phyloP scores from a whole-genome alignment of 2,797 vertebrate species.

The Chelidonichthys spinosus region DNA sequence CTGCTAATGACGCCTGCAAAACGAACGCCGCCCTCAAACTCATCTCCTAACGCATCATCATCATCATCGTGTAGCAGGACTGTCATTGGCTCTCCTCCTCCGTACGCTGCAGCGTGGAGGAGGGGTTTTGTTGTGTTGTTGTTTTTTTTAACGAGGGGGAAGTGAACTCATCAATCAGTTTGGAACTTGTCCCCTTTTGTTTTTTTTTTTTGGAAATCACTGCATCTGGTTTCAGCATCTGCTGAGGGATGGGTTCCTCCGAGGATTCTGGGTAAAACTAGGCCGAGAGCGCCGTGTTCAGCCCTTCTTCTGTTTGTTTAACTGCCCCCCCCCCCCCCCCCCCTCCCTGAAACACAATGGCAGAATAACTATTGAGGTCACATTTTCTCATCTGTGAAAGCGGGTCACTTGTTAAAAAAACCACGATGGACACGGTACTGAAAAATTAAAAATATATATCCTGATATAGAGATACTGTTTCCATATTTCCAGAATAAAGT shows the following conservation, averaged over 20 bases:
- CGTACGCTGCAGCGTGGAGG: constrained; percentile 20
- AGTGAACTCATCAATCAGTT: constrained; percentile 31
- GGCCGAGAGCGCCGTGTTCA: constrained; percentile 6
- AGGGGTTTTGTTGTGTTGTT: constrained; percentile 28
- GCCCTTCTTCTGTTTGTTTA: constrained; percentile 53
- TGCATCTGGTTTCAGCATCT: constrained; percentile 1
- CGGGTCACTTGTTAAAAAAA: constrained; percentile 70
- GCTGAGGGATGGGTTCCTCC: constrained; percentile 25
- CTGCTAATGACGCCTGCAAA: constrained; percentile 60
- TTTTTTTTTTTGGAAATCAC: no score
- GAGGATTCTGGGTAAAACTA: constrained; percentile 30
- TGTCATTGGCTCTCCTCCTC: constrained; percentile 64
- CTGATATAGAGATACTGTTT: no score
- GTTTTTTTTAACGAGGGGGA: no score
- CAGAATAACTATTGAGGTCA: constrained; percentile 77
- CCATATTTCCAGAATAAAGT: constrained; percentile 14
- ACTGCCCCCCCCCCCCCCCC: constrained; percentile 3
- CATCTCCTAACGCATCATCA: constrained; percentile 79
- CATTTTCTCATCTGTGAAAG: constrained; percentile 72
- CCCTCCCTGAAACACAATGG: constrained; percentile 62
- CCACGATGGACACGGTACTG: neutral
- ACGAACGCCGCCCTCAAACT: constrained; percentile 68
- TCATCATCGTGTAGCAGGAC: constrained; percentile 68
- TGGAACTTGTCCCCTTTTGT: no score
- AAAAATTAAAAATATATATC: neutral